Conservation (phyloP, 2,797 vertebrate genomes). For the Enteromius mattozi region DNA sequence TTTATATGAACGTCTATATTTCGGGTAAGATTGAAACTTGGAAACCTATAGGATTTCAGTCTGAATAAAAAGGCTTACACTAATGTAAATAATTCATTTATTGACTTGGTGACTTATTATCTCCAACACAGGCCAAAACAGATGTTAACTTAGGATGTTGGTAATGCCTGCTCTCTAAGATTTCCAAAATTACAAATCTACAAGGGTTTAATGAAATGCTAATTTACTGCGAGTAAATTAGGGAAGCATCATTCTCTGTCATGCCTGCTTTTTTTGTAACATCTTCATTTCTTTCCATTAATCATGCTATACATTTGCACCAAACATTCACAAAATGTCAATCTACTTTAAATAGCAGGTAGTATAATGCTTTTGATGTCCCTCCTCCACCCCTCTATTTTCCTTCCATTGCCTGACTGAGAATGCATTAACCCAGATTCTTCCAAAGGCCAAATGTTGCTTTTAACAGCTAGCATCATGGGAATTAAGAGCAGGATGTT, state of each 20-base stretch:
- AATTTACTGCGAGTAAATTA: neutral
- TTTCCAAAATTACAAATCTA: neutral
- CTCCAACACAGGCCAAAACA: neutral
- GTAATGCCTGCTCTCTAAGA: neutral
- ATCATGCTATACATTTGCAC: neutral
- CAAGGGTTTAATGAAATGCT: neutral
- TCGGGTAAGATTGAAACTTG: neutral
- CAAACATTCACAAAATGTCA: neutral
- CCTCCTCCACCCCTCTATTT: neutral
- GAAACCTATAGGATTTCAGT: neutral
- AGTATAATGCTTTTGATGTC: constrained; percentile 1
- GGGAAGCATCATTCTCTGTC: neutral
- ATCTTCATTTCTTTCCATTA: neutral
- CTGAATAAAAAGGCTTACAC: neutral
- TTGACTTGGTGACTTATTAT: neutral
- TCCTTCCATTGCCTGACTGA: neutral
- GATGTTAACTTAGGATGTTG: neutral
- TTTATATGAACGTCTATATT: neutral
- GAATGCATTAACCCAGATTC: constrained; percentile 44
- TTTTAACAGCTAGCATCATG: constrained; percentile 49
- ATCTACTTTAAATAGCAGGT: neutral
- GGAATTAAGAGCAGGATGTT: constrained; percentile 34
- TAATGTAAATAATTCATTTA: neutral
- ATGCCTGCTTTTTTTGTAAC: neutral
- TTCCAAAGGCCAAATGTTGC: constrained; percentile 36